These are phyloP conservation scores for Scarus forsteni DNA, from an alignment of 2,797 vertebrate genomes.

Conservation along the genomic window DNA sequence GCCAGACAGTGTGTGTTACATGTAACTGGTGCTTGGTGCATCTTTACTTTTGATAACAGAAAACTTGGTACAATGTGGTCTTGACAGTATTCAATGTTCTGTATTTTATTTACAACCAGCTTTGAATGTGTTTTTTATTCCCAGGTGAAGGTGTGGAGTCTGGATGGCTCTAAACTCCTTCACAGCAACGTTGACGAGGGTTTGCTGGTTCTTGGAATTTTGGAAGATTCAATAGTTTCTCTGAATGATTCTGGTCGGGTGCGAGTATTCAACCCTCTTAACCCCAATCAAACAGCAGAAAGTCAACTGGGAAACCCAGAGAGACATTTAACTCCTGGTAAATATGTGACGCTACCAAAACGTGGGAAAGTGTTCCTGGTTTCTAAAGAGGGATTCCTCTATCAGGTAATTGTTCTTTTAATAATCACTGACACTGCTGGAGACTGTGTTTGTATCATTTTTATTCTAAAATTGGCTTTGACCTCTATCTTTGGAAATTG, in stretches of 20 bases:
- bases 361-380: constrained; percentile 75
- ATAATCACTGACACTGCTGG: no score
- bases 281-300: constrained; percentile 44
- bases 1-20: no score
- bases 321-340: constrained; percentile 43
- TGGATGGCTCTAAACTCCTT: constrained; percentile 78
- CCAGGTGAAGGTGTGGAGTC: constrained; percentile 83
- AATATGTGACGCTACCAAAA: constrained; percentile 63
- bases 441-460: no score
- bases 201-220: constrained; percentile 67
- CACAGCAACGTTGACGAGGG: constrained; percentile 53
- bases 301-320: constrained; percentile 29
- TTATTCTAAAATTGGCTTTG: no score
- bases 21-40: no score
- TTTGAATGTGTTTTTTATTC: neutral
- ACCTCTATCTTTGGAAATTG: no score
- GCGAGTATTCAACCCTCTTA: constrained; percentile 66
- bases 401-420: constrained; percentile 56
- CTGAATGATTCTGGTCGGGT: constrained; percentile 66
- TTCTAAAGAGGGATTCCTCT: constrained; percentile 74
- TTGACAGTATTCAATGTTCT: neutral
- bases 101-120: neutral
- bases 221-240: constrained; percentile 69
- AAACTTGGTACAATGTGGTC: no score
- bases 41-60: no score